These are phyloP conservation scores for Apamea sordens DNA, from an alignment of 2,888 invertebrate species.

Conservation along the genomic window DNA sequence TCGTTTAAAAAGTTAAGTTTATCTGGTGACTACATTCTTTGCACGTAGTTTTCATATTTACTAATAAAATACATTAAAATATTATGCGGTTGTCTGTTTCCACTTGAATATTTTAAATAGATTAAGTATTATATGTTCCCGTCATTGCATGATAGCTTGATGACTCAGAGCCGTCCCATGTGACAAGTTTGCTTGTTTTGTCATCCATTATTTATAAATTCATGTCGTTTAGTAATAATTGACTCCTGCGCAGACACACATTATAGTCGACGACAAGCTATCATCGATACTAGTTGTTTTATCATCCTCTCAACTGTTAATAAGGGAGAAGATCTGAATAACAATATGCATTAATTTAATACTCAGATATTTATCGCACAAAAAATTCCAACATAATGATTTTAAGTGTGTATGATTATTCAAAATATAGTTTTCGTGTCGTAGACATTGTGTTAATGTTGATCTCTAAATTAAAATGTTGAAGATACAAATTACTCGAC, in stretches of 20 bases:
- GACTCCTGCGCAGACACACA: constrained; percentile 62
- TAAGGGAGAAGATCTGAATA: constrained; percentile 52
- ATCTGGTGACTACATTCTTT: constrained; percentile 4
- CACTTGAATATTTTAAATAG: constrained; percentile 35
- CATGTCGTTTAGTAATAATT: constrained; percentile 83
- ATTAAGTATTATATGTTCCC: constrained; percentile 34
- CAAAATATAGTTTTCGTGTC: constrained; percentile 45
- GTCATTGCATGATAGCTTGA: constrained; percentile 50
- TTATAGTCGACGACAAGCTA: constrained; percentile 75
- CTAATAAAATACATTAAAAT: constrained; percentile 23
- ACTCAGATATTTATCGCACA: constrained; percentile 58
- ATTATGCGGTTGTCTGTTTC: constrained; percentile 25
- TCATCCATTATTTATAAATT: constrained; percentile 76
- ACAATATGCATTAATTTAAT: constrained; percentile 53
- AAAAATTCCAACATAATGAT: constrained; percentile 48
- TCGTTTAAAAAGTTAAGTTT: constrained; percentile 19
- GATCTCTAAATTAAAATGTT: constrained; percentile 51
- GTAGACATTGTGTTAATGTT: constrained; percentile 34
- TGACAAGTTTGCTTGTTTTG: constrained; percentile 60
- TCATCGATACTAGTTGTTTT: constrained; percentile 77
- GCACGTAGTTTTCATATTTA: constrained; percentile 18
- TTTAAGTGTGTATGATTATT: constrained; percentile 56
- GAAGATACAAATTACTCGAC: constrained; percentile 26
- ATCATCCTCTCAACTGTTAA: constrained; percentile 58
- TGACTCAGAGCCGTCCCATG: constrained; percentile 47